Conservation (phyloP, 2,797 vertebrate genomes). For the Sebastiscus tertius region DNA sequence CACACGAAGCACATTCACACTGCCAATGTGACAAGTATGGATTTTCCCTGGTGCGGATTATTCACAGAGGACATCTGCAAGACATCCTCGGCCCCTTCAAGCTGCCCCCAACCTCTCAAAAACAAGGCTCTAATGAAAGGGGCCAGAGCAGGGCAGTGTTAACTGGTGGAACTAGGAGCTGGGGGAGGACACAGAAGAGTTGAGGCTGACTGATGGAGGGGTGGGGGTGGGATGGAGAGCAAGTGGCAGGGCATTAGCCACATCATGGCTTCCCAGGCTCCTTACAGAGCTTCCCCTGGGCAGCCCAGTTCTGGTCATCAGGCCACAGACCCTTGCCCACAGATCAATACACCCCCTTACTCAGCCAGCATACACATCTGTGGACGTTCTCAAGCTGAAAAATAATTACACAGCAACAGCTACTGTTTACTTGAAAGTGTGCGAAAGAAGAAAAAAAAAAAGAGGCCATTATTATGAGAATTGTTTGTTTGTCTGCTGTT, state of each 20-base stretch:
- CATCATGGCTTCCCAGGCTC: constrained; percentile 82
- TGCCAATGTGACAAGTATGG: constrained; percentile 86
- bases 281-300: constrained; percentile 78
- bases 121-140: constrained; percentile 78
- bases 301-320: constrained; percentile 74
- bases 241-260: constrained; percentile 85
- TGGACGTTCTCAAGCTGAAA: constrained; percentile 82
- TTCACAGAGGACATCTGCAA: constrained; percentile 85
- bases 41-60: constrained; percentile 82
- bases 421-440: constrained; percentile 75
- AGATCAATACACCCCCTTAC: constrained; percentile 76
- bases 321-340: constrained; percentile 78
- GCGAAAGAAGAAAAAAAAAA: constrained; percentile 23
- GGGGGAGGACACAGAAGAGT: constrained; percentile 63
- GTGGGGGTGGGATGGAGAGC: constrained; percentile 36
- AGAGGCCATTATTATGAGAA: constrained; percentile 67
- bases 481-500: constrained; percentile 76
- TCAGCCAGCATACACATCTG: constrained; percentile 71
- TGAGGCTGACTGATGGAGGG: constrained; percentile 67
- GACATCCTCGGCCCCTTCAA: constrained; percentile 73
- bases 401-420: constrained; percentile 81
- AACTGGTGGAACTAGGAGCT: constrained; percentile 68
- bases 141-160: constrained; percentile 64
- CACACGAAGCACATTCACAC: constrained; percentile 40
- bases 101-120: constrained; percentile 69